Base-by-base conservation (phyloP, 1,140 invertebrate species). In the Schmidtea mediterranea region DNA sequence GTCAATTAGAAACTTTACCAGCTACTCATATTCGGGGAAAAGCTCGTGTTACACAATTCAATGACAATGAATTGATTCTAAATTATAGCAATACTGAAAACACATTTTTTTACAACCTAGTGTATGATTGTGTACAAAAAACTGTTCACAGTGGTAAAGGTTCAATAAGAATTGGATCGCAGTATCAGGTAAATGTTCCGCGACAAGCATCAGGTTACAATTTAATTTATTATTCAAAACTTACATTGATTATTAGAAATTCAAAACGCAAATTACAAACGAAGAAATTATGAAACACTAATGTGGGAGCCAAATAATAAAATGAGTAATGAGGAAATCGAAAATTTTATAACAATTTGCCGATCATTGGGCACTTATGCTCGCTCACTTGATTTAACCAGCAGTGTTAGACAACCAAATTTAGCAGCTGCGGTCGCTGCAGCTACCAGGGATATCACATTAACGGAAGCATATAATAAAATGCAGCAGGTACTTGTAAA, bases 11-110 rank as follows among this genome's bases (percentile, higher is more conserved):
- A 71, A 94, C 83, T 22, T 73, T 97, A 60, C 84, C 89, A 37
- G 89, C 89, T 45, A 97, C 86, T 48, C 82, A 90, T 69, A 98
- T 98, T 58, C 74, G 92, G 58, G 90, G 90, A 60, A 97, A 97
- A 73, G 97, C 90, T 72, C 79, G 79, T 52, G 90, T 98, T 53
- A 92, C 87, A 47, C 72, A 97, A 49, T 76, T 95, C 62, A 95
- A 94, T 70, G 89, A 95, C 73, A 92, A 86, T 43, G 90, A 97
- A 71, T 82, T 82, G 54, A 71, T 89, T 55, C 71, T 78, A 56
- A 86, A 82, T 62, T 97, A 97, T 72, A 73, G 94, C 54, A 82
- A 83, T 69, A 86, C 84, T 73, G 87, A 95, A 74, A 87, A 97
- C 68, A 80, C 81, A 61, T 98, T 97, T 74, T 97, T 94, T 69